Evolutionary conservation across 1,140 invertebrate species (phyloP).

Genomic region (Penaeus indicus): DNA sequence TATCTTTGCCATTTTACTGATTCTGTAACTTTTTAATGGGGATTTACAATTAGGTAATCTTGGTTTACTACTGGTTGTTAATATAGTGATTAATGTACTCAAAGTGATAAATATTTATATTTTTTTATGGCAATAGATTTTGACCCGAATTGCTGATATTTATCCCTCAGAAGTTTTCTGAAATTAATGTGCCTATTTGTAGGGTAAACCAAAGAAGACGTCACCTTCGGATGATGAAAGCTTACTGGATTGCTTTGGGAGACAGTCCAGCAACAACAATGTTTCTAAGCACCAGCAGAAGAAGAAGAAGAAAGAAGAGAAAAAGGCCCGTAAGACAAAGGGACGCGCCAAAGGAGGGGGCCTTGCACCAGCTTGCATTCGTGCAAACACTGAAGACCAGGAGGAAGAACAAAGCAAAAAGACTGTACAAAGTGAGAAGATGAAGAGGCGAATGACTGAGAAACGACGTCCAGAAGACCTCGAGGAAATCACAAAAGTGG

Average conservation of each 20-base stretch:
- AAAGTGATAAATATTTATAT: too few species aligned
- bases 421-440: conserved; percentile 38
- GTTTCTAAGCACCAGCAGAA: conserved; percentile 61
- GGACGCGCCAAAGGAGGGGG: conserved; percentile 36
- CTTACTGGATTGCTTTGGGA: conserved; percentile 62
- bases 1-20: too few species aligned
- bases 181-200: background rate
- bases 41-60: too few species aligned
- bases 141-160: too few species aligned
- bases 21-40: too few species aligned
- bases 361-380: conserved; percentile 49
- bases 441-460: conserved; percentile 52
- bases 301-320: conserved; percentile 62
- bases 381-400: conserved; percentile 48
- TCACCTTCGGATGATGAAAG: conserved; percentile 50
- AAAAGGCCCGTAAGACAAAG: conserved; percentile 52
- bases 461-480: conserved; percentile 60
- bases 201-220: conserved; percentile 64
- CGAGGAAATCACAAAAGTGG: conserved; percentile 34
- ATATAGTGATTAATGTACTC: too few species aligned
- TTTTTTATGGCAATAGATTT: too few species aligned
- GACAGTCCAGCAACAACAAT: conserved; percentile 31
- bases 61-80: too few species aligned
- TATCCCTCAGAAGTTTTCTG: too few species aligned
- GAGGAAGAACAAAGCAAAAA: conserved; percentile 13